Percentiles rank a stretch among this genome's conserved stretches.
Evolutionary conservation across 2,113 vertebrate genomes (phyloP).

Genomic region (Emydura subglobosa): DNA sequence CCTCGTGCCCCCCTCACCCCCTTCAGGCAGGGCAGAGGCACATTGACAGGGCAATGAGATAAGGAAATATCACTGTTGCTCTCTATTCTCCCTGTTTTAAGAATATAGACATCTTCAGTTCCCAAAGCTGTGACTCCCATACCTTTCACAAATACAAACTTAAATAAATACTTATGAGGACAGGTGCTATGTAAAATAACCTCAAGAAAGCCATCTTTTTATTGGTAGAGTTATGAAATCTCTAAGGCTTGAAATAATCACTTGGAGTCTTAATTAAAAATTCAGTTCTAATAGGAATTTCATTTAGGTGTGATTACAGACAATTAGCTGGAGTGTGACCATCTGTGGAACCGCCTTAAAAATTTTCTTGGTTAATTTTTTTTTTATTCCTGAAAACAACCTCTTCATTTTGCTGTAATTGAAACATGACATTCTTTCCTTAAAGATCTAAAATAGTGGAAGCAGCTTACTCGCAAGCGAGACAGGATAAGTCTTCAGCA

Average conservation of each 20-base stretch:
- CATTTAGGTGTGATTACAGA: neutral
- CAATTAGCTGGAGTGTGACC: conserved; percentile 7
- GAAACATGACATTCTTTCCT: neutral
- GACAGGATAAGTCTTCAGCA: neutral
- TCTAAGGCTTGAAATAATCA: conserved; percentile 40
- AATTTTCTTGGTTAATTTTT: neutral
- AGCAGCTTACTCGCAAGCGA: neutral
- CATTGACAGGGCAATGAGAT: neutral
- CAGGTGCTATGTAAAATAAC: neutral
- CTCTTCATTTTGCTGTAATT: neutral
- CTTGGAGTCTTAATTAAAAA: conserved; percentile 27
- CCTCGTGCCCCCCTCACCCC: neutral
- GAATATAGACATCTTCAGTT: neutral
- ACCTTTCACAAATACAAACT: neutral
- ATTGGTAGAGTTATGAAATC: conserved; percentile 1
- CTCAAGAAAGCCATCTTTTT: neutral
- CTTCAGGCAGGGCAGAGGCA: neutral
- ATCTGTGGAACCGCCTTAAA: neutral
- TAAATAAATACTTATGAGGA: neutral
- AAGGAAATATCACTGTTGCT: neutral
- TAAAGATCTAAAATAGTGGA: neutral
- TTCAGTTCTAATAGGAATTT: conserved; percentile 13
- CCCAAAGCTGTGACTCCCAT: neutral
- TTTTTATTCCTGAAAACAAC: neutral
- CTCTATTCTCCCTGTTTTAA: neutral